phyloP scores from a whole-genome alignment of 2,888 invertebrate genomes.

The Melieria omissa region DNA sequence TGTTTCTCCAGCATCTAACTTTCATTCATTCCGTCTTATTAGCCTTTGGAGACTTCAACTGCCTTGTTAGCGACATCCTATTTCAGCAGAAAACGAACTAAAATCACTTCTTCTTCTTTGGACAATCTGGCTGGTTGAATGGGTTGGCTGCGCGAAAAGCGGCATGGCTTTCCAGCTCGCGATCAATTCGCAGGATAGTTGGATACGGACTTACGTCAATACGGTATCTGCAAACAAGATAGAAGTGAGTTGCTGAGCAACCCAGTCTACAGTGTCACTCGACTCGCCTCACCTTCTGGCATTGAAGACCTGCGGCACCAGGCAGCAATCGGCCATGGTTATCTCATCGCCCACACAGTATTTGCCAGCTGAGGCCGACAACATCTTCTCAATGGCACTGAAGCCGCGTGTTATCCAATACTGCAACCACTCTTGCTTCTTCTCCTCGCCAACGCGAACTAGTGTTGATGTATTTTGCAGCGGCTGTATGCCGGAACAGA shows the following conservation, averaged over 20 bases:
- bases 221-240: slow-evolving; percentile 76
- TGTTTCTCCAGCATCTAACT: too few species aligned
- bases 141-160: slow-evolving; percentile 93
- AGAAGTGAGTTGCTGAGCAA: not conserved
- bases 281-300: slow-evolving; percentile 77
- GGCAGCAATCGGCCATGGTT: slow-evolving; percentile 92
- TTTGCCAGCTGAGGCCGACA: slow-evolving; percentile 86
- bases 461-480: slow-evolving; percentile 91
- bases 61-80: too few species aligned
- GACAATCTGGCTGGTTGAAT: slow-evolving; percentile 93
- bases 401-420: slow-evolving; percentile 93
- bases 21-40: too few species aligned
- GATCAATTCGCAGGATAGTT: slow-evolving; percentile 86
- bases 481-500: slow-evolving; percentile 95
- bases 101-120: too few species aligned
- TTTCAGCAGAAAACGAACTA: too few species aligned
- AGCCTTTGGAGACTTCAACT: too few species aligned
- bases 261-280: not conserved
- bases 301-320: slow-evolving; percentile 96
- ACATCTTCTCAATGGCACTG: slow-evolving; percentile 86
- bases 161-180: slow-evolving; percentile 86
- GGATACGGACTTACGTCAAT: slow-evolving; percentile 92
- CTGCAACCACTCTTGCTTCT: slow-evolving; percentile 92
- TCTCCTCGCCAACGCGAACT: slow-evolving; percentile 87
- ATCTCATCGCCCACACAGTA: slow-evolving; percentile 95